Evolutionary conservation across 2,113 vertebrate genomes (phyloP).

Genomic region (Rana temporaria): DNA sequence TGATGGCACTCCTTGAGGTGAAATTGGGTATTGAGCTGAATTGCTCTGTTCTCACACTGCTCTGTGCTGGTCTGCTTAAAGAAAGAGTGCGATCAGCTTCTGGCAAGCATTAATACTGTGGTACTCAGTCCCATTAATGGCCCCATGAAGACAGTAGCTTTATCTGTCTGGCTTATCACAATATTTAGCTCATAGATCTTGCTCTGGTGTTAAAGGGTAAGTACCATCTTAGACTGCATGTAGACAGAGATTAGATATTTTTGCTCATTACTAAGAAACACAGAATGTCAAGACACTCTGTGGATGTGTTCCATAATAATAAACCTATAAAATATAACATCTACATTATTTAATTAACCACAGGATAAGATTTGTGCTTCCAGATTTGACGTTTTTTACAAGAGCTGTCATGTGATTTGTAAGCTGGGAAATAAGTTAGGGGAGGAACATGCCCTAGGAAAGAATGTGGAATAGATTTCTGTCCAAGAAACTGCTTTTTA

Average conservation of each 20-base stretch:
- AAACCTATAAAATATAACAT: constrained; percentile 15
- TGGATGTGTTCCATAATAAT: constrained; percentile 1
- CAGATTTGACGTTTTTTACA: constrained; percentile 37
- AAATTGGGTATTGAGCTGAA: too few species aligned
- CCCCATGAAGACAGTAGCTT: too few species aligned
- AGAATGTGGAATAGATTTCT: constrained; percentile 37
- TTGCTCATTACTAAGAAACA: constrained; percentile 7
- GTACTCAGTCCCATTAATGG: too few species aligned
- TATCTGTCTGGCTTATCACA: too few species aligned
- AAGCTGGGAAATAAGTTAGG: constrained; percentile 21
- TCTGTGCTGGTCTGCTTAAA: too few species aligned
- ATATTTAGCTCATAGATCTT: background rate
- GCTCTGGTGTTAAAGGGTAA: background rate
- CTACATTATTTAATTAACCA: background rate
- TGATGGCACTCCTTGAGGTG: too few species aligned
- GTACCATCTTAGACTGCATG: background rate
- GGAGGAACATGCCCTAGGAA: constrained; percentile 48
- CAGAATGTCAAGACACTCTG: background rate
- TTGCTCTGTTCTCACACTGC: too few species aligned
- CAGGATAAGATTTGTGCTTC: constrained; percentile 29
- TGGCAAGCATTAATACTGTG: too few species aligned
- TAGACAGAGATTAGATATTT: background rate
- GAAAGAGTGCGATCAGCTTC: too few species aligned
- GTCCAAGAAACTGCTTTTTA: constrained; percentile 48
- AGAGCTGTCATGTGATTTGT: constrained; percentile 48